These are phyloP conservation scores for Drosophila auraria DNA, from an alignment of 1,140 invertebrate species.

Conservation along the genomic window DNA sequence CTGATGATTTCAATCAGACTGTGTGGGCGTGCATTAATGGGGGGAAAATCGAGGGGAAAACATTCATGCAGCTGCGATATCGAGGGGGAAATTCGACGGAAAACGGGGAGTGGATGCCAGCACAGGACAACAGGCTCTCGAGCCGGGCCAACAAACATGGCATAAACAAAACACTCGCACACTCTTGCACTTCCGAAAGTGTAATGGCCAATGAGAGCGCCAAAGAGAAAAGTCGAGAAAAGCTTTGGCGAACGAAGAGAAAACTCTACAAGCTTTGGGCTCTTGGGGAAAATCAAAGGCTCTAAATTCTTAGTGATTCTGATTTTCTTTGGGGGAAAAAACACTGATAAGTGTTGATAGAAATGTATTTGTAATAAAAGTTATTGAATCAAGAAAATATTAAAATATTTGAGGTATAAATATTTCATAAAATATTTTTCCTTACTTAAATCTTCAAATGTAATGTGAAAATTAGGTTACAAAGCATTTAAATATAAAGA, in stretches of 20 bases:
- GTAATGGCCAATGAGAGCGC: constrained; percentile 19
- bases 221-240: constrained; percentile 14
- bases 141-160: constrained; percentile 62
- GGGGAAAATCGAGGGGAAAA: constrained; percentile 21
- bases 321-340: neutral
- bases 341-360: too few relatives aligned
- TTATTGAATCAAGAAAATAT: neutral
- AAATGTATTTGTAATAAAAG: neutral
- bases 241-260: constrained; percentile 34
- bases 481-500: neutral
- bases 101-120: constrained; percentile 11
- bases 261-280: constrained; percentile 23
- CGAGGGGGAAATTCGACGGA: neutral
- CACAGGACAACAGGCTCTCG: constrained; percentile 21
- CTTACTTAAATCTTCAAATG: neutral
- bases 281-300: constrained; percentile 5
- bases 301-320: constrained; percentile 22
- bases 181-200: neutral
- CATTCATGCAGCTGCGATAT: neutral
- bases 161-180: constrained; percentile 50
- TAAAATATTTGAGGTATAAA: neutral
- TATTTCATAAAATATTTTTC: neutral
- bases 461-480: neutral
- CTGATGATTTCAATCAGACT: constrained; percentile 57
- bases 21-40: constrained; percentile 50